Conservation (phyloP, 2,797 vertebrate species). For the Ptychobarbus kaznakovi region DNA sequence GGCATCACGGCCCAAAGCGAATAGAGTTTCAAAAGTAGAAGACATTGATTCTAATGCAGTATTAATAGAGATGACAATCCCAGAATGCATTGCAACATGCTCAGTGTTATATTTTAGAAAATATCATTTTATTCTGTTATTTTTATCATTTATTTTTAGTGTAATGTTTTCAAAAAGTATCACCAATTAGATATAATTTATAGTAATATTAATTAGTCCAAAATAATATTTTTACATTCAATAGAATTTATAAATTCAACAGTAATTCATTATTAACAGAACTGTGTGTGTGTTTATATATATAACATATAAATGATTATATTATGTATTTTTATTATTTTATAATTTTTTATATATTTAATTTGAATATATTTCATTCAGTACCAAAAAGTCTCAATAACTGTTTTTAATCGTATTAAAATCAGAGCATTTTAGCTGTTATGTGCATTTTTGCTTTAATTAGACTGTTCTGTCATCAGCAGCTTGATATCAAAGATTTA, state of each 20-base stretch:
- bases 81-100: background rate
- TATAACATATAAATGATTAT: background rate
- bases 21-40: background rate
- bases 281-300: no score
- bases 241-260: background rate
- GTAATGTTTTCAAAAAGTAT: background rate
- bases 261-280: background rate
- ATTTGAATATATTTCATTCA: no score
- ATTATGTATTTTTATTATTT: background rate
- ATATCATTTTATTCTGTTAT: background rate
- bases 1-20: background rate
- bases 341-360: background rate
- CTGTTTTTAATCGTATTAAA: no score
- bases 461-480: no score
- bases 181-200: background rate
- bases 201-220: background rate
- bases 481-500: no score
- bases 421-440: no score
- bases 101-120: no score
- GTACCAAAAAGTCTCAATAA: background rate
- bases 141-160: background rate
- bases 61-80: background rate
- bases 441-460: no score
- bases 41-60: background rate
- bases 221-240: background rate